Conservation (phyloP, 2,888 invertebrate species). For the Lasioglossum marginatum region DNA sequence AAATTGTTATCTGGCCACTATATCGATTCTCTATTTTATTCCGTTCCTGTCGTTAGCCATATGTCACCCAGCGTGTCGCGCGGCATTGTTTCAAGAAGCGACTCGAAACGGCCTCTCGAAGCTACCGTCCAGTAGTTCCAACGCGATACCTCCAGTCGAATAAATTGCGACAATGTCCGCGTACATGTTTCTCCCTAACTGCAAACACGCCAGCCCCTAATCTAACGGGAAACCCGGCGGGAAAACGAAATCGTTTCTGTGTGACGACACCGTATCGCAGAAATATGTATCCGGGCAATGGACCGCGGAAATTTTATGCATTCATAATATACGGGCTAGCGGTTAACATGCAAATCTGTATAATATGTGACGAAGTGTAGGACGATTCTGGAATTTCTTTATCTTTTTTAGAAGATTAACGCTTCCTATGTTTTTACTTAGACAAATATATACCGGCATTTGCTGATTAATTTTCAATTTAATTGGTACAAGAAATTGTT, state of each 20-base stretch:
- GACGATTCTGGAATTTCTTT: background rate
- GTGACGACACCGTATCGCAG: background rate
- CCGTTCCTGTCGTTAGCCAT: slow-evolving; percentile 47
- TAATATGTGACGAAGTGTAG: background rate
- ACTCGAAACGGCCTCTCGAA: slow-evolving; percentile 3
- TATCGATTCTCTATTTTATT: slow-evolving; percentile 63
- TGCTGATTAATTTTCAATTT: too few relatives aligned
- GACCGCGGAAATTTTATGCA: background rate
- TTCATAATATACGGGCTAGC: background rate
- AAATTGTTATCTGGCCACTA: slow-evolving; percentile 58
- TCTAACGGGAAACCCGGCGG: background rate
- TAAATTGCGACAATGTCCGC: background rate
- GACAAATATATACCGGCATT: too few relatives aligned
- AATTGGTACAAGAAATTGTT: background rate
- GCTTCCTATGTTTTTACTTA: too few relatives aligned
- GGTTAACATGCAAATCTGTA: background rate
- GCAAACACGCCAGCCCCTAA: background rate
- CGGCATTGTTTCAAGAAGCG: slow-evolving; percentile 44
- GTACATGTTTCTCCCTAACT: background rate
- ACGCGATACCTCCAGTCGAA: background rate
- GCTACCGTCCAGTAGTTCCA: background rate
- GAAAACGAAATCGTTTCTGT: background rate
- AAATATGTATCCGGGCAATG: background rate
- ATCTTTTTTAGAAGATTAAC: background rate
- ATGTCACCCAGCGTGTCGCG: slow-evolving; percentile 40